A percentile compares a stretch with the other conserved stretches of the same genome.
Conservation (phyloP, 2,888 invertebrate species). For the Deroplatys truncata region DNA sequence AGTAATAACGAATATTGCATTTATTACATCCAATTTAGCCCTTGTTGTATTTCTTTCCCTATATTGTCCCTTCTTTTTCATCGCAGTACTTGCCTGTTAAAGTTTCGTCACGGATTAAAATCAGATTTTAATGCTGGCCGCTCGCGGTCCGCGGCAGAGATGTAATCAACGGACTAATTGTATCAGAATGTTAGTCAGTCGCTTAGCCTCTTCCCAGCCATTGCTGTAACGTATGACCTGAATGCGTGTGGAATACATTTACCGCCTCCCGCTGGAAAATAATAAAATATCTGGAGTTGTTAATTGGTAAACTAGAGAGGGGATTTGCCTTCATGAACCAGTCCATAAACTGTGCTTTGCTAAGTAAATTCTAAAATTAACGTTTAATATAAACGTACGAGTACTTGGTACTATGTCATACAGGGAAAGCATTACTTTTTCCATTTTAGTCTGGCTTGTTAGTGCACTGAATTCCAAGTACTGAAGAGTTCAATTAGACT, state of each 20-base stretch:
- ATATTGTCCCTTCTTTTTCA: neutral
- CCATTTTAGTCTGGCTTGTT: too few species aligned
- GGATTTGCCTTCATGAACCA: too few species aligned
- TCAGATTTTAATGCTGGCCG: neutral
- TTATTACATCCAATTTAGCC: neutral
- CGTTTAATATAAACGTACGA: too few species aligned
- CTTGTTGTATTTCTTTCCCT: neutral
- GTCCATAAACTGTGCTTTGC: too few species aligned
- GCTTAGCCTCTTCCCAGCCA: neutral
- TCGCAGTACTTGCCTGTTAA: neutral
- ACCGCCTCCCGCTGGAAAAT: neutral
- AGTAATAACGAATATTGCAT: neutral
- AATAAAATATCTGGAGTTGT: neutral
- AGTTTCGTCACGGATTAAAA: constrained; percentile 9
- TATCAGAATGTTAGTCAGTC: neutral
- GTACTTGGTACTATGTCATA: too few species aligned
- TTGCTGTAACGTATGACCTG: neutral
- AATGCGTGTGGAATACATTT: neutral
- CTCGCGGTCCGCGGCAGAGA: neutral
- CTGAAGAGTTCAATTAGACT: too few species aligned
- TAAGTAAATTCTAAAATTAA: too few species aligned
- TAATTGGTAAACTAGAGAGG: neutral
- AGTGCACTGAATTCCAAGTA: too few species aligned
- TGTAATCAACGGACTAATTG: neutral
- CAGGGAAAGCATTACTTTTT: too few species aligned